Evolutionary conservation across 1,140 invertebrate genomes (phyloP), one percentile per base, ranked within the genome.

Genomic region (Sitodiplosis mosellana): DNA sequence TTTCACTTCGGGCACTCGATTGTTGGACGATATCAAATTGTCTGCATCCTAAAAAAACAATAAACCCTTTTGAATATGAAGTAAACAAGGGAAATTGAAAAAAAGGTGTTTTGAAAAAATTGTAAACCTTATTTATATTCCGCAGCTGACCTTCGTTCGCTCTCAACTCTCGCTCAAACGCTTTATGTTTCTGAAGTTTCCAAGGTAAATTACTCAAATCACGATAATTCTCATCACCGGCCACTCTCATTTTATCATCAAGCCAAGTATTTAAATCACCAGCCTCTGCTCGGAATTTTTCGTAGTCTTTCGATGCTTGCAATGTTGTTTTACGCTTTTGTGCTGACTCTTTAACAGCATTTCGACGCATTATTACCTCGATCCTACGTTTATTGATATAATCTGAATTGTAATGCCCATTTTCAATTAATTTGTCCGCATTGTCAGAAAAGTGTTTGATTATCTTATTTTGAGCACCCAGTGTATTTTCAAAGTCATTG

Each of bases 131-230:
- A 52, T 89, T 90, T 4, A 93, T 81, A 40, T 78, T 78, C 36
- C 84, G 66, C 11, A 95, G 65, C 59, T 89, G 84, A 14, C 86
- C 87, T 64, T 91, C 87, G 61, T 94, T 94, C 0, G 89, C 85
- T 36, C 86, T 73, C 6, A 99, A 64, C 61, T 99, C 95, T 17
- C 92, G 72, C 59, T 97, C 91, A 61, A 98, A 97, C 0, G 93
- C 94, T 64, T 97, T 91, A 59, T 99, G 94, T 59, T 96, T 96
- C 63, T 97, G 89, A 2, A 97, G 67, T 63, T 97, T 97, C 2
- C 89, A 73, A 50, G 91, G 87, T 36, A 98, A 68, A 60, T 96
- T 95, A 36, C 77, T 82, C 15, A 95, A 67, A 58, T 97, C 92
- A 21, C 87, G 75, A 59, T 94, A 95, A 47, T 82, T 91, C 58